phyloP scores from a whole-genome alignment of 2,888 invertebrate genomes.

The Scotopteryx bipunctaria region DNA sequence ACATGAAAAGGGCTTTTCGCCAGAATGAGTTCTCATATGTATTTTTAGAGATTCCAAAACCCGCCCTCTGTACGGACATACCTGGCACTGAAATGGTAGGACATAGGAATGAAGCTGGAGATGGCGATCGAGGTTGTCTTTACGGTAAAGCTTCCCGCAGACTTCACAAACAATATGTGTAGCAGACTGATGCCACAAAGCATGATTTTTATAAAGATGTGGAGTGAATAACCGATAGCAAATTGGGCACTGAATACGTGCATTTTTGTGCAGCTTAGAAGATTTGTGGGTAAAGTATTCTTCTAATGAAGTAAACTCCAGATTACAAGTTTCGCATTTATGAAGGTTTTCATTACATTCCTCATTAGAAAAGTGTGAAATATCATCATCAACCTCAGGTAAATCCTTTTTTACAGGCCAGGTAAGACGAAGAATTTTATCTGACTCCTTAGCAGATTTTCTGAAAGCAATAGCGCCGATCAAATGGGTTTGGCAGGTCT shows the following conservation, averaged over 20 bases:
- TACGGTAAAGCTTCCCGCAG: slow-evolving; percentile 61
- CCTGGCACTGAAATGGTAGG: slow-evolving; percentile 57
- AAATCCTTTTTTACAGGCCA: not conserved
- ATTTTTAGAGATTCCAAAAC: slow-evolving; percentile 59
- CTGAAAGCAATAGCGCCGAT: slow-evolving; percentile 54
- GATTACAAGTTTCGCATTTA: slow-evolving; percentile 30
- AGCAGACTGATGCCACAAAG: slow-evolving; percentile 45
- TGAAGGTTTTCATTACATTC: not conserved
- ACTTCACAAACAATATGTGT: slow-evolving; percentile 60
- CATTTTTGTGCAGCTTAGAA: slow-evolving; percentile 30
- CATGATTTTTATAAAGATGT: slow-evolving; percentile 51
- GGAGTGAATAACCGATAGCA: slow-evolving; percentile 46
- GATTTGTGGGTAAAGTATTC: slow-evolving; percentile 27
- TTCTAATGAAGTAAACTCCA: slow-evolving; percentile 22
- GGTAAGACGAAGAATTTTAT: slow-evolving; percentile 42
- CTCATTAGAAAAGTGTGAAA: slow-evolving; percentile 8
- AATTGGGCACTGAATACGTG: slow-evolving; percentile 41
- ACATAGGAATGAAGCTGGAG: slow-evolving; percentile 55
- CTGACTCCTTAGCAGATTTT: slow-evolving; percentile 53
- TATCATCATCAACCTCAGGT: slow-evolving; percentile 14
- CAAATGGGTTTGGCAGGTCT: slow-evolving; percentile 49
- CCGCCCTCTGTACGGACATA: slow-evolving; percentile 61
- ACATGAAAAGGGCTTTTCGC: slow-evolving; percentile 62
- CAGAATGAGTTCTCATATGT: slow-evolving; percentile 61
- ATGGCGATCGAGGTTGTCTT: slow-evolving; percentile 60